Evolutionary conservation across 2,113 vertebrate species (phyloP).

Genomic region (Etheostoma spectabile): DNA sequence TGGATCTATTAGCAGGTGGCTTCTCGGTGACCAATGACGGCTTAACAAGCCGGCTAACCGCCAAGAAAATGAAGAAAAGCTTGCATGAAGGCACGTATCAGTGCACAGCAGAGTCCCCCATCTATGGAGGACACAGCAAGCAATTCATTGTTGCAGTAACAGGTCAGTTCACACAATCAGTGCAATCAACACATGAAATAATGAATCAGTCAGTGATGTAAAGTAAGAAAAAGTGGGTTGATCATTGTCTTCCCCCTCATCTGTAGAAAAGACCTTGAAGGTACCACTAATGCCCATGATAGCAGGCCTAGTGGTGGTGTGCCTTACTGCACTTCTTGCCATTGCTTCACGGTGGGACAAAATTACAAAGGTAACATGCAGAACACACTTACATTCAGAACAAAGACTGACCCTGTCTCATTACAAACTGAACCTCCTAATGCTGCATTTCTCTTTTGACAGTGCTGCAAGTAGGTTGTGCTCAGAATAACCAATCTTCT

Average conservation of each 20-base stretch:
- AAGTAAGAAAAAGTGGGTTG: not conserved
- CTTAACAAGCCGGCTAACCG: constrained; percentile 44
- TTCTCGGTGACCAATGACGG: constrained; percentile 70
- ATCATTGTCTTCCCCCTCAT: constrained; percentile 7
- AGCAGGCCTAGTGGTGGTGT: constrained; percentile 80
- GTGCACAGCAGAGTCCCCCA: constrained; percentile 58
- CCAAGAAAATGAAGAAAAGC: constrained; percentile 23
- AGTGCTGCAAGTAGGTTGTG: constrained; percentile 70
- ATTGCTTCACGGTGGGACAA: constrained; percentile 71
- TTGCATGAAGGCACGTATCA: constrained; percentile 74
- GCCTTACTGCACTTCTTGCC: constrained; percentile 74
- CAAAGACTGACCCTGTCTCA: not conserved
- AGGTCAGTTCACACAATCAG: constrained; percentile 68
- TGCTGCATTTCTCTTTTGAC: constrained; percentile 37
- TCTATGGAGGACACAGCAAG: constrained; percentile 44
- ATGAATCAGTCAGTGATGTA: not conserved
- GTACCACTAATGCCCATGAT: constrained; percentile 79
- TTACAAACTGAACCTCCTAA: constrained; percentile 1
- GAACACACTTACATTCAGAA: not conserved
- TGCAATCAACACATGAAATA: not conserved
- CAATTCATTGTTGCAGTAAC: constrained; percentile 69
- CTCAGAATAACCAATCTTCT: not conserved
- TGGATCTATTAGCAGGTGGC: constrained; percentile 65
- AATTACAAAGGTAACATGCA: constrained; percentile 68
- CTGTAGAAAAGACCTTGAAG: constrained; percentile 72